Percentiles rank a stretch among this genome's conserved stretches.
Evolutionary conservation across 2,113 vertebrate species (phyloP).

Genomic region (Coptodon rendalli): DNA sequence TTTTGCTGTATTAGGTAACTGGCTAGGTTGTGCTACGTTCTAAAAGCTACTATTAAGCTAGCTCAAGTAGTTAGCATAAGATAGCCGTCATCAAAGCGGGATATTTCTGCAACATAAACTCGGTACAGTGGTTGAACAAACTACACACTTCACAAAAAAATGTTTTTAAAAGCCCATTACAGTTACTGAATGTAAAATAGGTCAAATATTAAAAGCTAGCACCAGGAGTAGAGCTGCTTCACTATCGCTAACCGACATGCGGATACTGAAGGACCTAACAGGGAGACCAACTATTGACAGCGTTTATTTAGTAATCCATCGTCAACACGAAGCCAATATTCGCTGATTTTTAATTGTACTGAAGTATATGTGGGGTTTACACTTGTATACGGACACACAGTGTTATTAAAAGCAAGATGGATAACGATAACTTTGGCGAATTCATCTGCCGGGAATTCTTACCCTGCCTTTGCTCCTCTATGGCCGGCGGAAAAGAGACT

Average conservation of each 20-base stretch:
- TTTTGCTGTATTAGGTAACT: not conserved
- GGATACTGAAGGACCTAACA: not conserved
- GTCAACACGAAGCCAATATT: not conserved
- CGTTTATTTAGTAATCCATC: not conserved
- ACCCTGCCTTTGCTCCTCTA: conserved; percentile 74
- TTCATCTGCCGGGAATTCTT: conserved; percentile 42
- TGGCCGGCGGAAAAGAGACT: conserved; percentile 82
- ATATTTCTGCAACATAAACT: not conserved
- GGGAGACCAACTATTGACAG: too few species aligned
- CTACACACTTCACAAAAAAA: not conserved
- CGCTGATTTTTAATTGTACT: not conserved
- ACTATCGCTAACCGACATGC: conserved; percentile 31
- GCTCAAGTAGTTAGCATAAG: conserved; percentile 1
- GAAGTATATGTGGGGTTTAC: not conserved
- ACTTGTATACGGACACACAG: not conserved
- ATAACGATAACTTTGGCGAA: conserved; percentile 55
- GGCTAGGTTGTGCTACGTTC: not conserved
- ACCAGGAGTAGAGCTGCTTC: not conserved
- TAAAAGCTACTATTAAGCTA: not conserved
- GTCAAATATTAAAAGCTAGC: rapidly evolving
- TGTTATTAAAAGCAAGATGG: conserved; percentile 58
- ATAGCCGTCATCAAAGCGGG: not conserved
- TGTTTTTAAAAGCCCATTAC: not conserved
- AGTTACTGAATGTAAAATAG: rapidly evolving
- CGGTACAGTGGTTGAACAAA: not conserved